A percentile compares a stretch with the other conserved stretches of the same genome.
phyloP scores from a whole-genome alignment of 1,140 invertebrate species.

The Tigriopus japonicus region DNA sequence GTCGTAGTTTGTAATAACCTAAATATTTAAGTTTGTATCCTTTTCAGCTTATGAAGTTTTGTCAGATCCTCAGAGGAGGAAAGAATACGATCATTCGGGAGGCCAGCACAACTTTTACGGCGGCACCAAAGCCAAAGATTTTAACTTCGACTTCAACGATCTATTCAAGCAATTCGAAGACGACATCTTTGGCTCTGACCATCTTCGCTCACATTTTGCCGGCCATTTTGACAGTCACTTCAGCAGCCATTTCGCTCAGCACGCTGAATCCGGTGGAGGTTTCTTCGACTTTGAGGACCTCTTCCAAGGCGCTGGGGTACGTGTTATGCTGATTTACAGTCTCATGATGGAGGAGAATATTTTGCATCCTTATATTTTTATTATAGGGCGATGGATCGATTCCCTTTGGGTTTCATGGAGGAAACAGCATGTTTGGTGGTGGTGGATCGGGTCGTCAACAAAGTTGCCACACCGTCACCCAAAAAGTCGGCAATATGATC shows the following conservation, averaged over 20 bases:
- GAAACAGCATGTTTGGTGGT: not conserved
- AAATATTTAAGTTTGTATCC: not conserved
- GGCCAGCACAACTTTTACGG: constrained; percentile 13
- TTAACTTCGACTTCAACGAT: constrained; percentile 18
- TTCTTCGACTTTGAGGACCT: constrained; percentile 5
- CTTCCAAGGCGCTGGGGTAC: not conserved
- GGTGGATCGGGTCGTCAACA: constrained; percentile 20
- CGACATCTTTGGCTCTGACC: constrained; percentile 12
- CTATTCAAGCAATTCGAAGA: constrained; percentile 17
- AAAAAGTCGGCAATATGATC: constrained; percentile 26
- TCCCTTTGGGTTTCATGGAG: not conserved
- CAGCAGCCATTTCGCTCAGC: constrained; percentile 11
- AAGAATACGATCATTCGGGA: constrained; percentile 17
- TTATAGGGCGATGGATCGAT: constrained; percentile 17
- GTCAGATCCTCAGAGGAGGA: constrained; percentile 16
- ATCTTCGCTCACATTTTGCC: not conserved
- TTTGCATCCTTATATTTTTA: too few species aligned
- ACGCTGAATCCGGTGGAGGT: constrained; percentile 3
- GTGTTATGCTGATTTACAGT: too few species aligned
- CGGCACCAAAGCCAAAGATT: constrained; percentile 3
- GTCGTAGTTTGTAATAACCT: not conserved
- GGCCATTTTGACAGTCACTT: constrained; percentile 16
- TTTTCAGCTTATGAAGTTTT: constrained; percentile 19
- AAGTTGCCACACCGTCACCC: constrained; percentile 25
- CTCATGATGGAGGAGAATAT: too few species aligned